Percentiles rank a stretch among this genome's conserved stretches.
Conservation (phyloP, 2,797 vertebrate genomes). For the Melopsittacus undulatus region DNA sequence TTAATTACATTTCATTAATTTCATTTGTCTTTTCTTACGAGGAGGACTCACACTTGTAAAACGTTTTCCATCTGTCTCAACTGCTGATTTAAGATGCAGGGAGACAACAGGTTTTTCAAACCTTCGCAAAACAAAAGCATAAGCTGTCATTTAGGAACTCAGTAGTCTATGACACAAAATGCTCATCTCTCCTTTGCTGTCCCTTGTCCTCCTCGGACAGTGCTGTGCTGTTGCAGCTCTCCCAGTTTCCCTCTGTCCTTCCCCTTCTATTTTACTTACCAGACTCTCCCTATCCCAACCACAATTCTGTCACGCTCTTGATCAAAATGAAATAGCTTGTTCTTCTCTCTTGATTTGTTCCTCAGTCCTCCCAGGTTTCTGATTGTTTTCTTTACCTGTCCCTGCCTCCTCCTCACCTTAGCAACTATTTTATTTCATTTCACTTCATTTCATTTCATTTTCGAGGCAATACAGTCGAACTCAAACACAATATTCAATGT, state of each 20-base stretch:
- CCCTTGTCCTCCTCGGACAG: background rate
- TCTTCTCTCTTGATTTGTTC: background rate
- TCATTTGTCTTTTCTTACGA: background rate
- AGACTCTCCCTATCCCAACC: background rate
- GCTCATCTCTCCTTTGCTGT: background rate
- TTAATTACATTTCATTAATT: constrained; percentile 4
- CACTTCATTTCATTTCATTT: background rate
- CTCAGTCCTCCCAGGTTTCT: background rate
- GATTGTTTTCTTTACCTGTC: background rate
- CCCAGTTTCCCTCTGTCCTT: background rate
- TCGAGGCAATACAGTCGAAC: background rate
- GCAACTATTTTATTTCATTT: background rate
- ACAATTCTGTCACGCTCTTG: background rate
- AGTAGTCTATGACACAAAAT: background rate
- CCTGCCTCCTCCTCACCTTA: background rate
- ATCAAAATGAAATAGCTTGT: background rate
- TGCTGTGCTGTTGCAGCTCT: background rate
- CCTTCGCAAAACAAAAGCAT: background rate
- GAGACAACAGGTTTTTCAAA: background rate
- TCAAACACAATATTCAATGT: background rate
- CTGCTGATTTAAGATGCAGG: background rate
- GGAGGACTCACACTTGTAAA: background rate
- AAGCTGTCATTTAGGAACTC: background rate
- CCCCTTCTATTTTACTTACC: background rate
- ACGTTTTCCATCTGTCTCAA: background rate